phyloP scores from a whole-genome alignment of 2,113 vertebrate genomes.

The Rhineura floridana region DNA sequence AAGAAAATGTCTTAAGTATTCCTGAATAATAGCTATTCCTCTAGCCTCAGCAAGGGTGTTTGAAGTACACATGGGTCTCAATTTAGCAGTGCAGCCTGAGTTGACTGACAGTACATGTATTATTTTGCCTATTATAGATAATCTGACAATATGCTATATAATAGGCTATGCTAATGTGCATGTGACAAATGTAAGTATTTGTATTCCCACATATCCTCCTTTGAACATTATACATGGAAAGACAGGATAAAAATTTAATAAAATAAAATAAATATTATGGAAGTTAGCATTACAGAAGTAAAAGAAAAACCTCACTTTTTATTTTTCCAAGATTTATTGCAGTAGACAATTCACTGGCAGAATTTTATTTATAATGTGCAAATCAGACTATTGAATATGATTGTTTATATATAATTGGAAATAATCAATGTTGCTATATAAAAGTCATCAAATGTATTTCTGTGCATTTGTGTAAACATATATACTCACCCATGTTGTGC shows the following conservation, averaged over 20 bases:
- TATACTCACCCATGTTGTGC: not conserved
- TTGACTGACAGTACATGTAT: not conserved
- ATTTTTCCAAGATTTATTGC: not conserved
- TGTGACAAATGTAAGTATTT: conserved; percentile 12
- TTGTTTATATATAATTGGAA: not conserved
- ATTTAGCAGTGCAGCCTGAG: not conserved
- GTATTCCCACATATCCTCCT: not conserved
- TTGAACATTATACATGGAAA: too few relatives aligned
- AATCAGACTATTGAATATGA: not conserved
- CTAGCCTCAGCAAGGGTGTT: not conserved
- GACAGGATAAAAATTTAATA: not conserved
- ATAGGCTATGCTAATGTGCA: not conserved
- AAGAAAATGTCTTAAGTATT: not conserved
- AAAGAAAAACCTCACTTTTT: not conserved
- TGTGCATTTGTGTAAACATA: not conserved
- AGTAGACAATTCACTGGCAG: not conserved
- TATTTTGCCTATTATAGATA: not conserved
- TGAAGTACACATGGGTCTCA: not conserved
- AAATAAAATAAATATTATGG: not conserved
- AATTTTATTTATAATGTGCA: not conserved
- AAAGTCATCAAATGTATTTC: not conserved
- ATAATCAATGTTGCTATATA: not conserved
- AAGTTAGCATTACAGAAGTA: not conserved
- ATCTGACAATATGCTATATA: not conserved
- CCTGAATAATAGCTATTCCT: not conserved